These are phyloP conservation scores for Lasioglossum malachurum DNA, from an alignment of 2,888 invertebrate species.

Conservation along the genomic window DNA sequence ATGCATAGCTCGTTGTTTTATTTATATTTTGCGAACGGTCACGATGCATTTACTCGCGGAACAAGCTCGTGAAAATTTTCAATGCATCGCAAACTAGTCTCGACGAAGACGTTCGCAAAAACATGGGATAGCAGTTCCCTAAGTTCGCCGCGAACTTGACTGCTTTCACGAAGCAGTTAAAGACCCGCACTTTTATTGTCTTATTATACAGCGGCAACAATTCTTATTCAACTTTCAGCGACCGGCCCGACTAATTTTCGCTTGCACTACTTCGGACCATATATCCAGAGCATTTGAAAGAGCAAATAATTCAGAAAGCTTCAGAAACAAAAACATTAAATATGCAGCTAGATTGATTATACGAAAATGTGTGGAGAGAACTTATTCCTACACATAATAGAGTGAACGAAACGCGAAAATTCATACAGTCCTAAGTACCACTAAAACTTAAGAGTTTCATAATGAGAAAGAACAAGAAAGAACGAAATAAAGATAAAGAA, in stretches of 20 bases:
- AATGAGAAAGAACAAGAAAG: no score
- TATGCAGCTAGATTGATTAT: neutral
- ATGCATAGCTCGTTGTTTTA: neutral
- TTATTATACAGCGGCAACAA: slow-evolving; percentile 51
- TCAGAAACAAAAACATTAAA: neutral
- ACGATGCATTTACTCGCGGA: slow-evolving; percentile 46
- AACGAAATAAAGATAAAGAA: no score
- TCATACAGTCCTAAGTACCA: neutral
- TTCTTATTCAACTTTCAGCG: slow-evolving; percentile 46
- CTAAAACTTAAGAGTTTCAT: neutral
- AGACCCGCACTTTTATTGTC: slow-evolving; percentile 47
- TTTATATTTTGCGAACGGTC: neutral
- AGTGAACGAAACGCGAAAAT: neutral
- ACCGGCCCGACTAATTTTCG: slow-evolving; percentile 29
- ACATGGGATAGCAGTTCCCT: slow-evolving; percentile 38
- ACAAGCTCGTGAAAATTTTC: slow-evolving; percentile 56
- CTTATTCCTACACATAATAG: neutral
- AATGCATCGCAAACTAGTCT: slow-evolving; percentile 56
- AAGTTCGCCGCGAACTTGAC: slow-evolving; percentile 37
- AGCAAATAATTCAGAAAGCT: neutral
- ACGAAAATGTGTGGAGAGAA: neutral
- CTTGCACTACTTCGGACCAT: neutral
- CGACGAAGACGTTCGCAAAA: slow-evolving; percentile 37
- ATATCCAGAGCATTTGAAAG: neutral
- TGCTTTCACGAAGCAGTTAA: slow-evolving; percentile 46